Evolutionary conservation across 2,888 invertebrate genomes (phyloP), one percentile per base, ranked within the genome.

Genomic region (Fragum sueziense): DNA sequence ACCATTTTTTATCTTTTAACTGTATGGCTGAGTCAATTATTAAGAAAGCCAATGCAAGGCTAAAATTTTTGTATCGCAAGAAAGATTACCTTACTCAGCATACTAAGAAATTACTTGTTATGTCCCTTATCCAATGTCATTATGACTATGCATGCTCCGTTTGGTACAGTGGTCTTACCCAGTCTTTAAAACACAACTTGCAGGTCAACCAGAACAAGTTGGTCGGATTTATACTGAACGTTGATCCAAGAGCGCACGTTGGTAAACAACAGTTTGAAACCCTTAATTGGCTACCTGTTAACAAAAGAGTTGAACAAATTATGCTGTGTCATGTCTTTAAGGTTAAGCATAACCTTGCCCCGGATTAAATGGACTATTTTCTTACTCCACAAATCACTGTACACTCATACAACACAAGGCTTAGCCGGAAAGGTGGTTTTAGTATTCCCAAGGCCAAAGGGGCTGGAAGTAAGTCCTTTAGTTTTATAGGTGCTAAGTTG

Each of bases 251-350:
- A 41, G 37, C 31, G 17, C 67, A 33, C 31, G 37, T 67, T 9
- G 67, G 27, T n/a, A 37, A 33, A 17, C 6, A 20, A 20, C 37
- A 67, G 22, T 67, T 67, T 67, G n/a, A 29, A 33, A 34, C 6
- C 17, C 67, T 37, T 2, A 33, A 17, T 22, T 67, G 67, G 67
- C 34, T 67, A 20, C 67, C 67, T 34, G 41, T 67, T 25, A 25
- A n/a, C n/a, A 67, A 67, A 67, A n/a, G 67, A 41, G 67, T 67
- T 6, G 67, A 67, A n/a, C 33, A 33, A n/a, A 67, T 33, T 7
- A 67, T 25, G 9, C 27, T 67, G 17, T 6, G 20, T 31, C 34
- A 67, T 37, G 37, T 67, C 34, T 34, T 34, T 67, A 67, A 41
- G n/a, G 37, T 67, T 22, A 17, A 31, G n/a, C 34, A 67, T 22